Evolutionary conservation across 2,113 vertebrate species (phyloP), one percentile per base, ranked within the genome.

Genomic region (Cichladusa arquata): DNA sequence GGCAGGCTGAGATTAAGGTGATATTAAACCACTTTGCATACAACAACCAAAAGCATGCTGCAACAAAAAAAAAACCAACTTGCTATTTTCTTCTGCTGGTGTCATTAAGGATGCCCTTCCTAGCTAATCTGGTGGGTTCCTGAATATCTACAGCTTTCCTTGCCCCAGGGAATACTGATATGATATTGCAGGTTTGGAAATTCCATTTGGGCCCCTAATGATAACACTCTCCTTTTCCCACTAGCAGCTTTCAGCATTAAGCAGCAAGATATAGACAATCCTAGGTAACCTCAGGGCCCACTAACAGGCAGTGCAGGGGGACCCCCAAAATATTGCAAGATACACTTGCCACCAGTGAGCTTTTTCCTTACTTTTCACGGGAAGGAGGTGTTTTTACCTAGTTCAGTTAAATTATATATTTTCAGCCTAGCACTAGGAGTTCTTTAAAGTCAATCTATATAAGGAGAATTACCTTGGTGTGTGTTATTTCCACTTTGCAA

Each of bases 1-100:
- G 19, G 87, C 88, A 89, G 73, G n/a, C 90, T 66, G 96, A 83
- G 93, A 98, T 96, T 97, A 96, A 92, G 96, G 95, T 95, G 95
- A 94, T 96, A 97, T 91, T 96, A 94, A 90, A 96, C 86, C 94
- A 93, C 87, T 97, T 92, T 93, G 92, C 77, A 90, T 94, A 92
- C 89, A 97, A 97, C 93, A 95, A 93, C 84, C 61, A 92, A 96
- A 94, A 96, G 58, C 88, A 74, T 61, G 85, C 79, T 91, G 85
- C 38, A 65, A 88, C 19, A 24, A 38, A 74, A 33, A 20, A n/a
- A 33, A 23, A 20, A n/a, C 33, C 33, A 15, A 23, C 22, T 65
- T 81, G 80, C 69, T 90, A 61, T 79, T 86, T 94, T 81, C 77
- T 61, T 72, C 70, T 54, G 40, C 53, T 62, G 71, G 15, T 66